Conservation (phyloP, 92 coral and sea anemone genomes). For the Parazoanthus darwini region DNA sequence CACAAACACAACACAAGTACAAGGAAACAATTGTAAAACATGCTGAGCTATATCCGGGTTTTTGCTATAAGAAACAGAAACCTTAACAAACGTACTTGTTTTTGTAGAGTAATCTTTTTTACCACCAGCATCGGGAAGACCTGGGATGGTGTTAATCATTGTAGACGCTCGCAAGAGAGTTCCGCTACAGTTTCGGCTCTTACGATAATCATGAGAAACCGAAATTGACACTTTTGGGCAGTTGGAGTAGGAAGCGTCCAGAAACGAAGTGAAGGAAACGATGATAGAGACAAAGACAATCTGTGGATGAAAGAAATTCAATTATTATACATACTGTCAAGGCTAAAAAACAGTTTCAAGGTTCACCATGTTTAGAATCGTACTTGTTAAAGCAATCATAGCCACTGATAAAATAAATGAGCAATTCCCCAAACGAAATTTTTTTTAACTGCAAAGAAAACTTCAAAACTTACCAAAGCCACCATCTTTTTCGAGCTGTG, state of each 20-base stretch:
- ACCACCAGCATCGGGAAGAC: conserved; percentile 20
- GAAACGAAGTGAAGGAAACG: background rate
- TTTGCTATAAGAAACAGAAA: background rate
- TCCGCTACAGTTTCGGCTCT: conserved; percentile 5
- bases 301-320: background rate
- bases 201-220: conserved; percentile 12
- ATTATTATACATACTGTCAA: background rate
- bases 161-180: conserved; percentile 36
- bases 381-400: background rate
- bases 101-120: conserved; percentile 15
- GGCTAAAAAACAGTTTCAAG: no score
- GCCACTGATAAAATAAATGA: background rate
- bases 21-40: background rate
- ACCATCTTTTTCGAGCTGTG: background rate
- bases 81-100: conserved; percentile 3
- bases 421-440: background rate
- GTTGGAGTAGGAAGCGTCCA: background rate
- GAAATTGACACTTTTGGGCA: conserved; percentile 16
- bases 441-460: no score
- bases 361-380: background rate
- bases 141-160: background rate
- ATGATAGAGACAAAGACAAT: background rate
- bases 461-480: background rate
- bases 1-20: no score
- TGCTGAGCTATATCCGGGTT: background rate